Percentiles rank a stretch among this genome's conserved stretches.
These are phyloP conservation scores for Tineola bisselliella DNA, from an alignment of 2,888 invertebrate species.

Conservation along the genomic window DNA sequence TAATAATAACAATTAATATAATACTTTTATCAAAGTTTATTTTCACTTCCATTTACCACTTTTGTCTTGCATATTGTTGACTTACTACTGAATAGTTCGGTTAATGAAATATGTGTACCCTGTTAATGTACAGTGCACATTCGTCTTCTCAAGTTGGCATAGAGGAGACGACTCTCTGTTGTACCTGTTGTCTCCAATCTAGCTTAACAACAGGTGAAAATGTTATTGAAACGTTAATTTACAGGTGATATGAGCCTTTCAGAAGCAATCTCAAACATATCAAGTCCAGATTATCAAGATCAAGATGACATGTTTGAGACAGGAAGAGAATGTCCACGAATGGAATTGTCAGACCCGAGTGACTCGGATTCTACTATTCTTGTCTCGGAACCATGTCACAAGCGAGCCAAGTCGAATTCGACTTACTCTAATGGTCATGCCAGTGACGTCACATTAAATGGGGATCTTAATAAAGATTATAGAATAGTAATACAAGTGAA, in stretches of 20 bases:
- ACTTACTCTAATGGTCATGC: slow-evolving; percentile 59
- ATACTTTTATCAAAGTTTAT: background rate
- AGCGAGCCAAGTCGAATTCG: slow-evolving; percentile 55
- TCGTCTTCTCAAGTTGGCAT: too few relatives aligned
- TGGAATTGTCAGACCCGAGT: slow-evolving; percentile 89
- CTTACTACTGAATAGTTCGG: too few relatives aligned
- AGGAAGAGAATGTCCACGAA: slow-evolving; percentile 79
- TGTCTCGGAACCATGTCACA: slow-evolving; percentile 80
- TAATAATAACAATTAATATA: too few relatives aligned
- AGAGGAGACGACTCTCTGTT: too few relatives aligned
- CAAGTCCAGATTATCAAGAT: slow-evolving; percentile 90
- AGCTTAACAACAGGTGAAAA: too few relatives aligned
- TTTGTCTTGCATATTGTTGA: background rate
- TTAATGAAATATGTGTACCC: too few relatives aligned
- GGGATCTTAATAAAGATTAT: slow-evolving; percentile 61
- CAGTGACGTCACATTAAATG: slow-evolving; percentile 69
- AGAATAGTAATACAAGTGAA: slow-evolving; percentile 85
- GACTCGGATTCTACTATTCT: slow-evolving; percentile 90
- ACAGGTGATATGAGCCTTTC: slow-evolving; percentile 83
- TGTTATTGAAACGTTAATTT: slow-evolving; percentile 21
- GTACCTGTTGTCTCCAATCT: too few relatives aligned
- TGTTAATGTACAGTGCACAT: too few relatives aligned
- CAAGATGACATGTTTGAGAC: slow-evolving; percentile 84
- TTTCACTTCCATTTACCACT: background rate
- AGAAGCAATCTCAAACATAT: slow-evolving; percentile 88